Percentiles rank a stretch among this genome's conserved stretches.
These are phyloP conservation scores for Dolomedes plantarius DNA, from an alignment of 2,888 invertebrate genomes.

Conservation along the genomic window DNA sequence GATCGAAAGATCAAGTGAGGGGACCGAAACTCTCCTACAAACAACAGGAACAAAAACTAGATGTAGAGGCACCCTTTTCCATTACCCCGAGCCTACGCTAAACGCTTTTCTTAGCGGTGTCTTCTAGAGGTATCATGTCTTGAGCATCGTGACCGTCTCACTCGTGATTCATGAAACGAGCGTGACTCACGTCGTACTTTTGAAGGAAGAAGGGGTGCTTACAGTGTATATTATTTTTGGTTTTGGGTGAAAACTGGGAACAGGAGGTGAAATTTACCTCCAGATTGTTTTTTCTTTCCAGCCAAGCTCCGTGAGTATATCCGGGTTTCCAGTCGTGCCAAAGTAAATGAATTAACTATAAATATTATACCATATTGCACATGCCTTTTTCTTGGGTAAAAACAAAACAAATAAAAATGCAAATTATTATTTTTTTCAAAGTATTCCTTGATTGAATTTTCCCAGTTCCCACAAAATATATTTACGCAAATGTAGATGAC, in stretches of 20 bases:
- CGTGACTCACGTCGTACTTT: slow-evolving; percentile 51
- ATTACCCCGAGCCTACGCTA: slow-evolving; percentile 17
- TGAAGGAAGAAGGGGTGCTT: slow-evolving; percentile 2
- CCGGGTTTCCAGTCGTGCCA: slow-evolving; percentile 1
- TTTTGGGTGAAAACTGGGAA: neutral
- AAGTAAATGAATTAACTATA: too few relatives aligned
- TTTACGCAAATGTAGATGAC: too few relatives aligned
- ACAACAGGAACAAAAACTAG: slow-evolving; percentile 4
- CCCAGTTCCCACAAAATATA: too few relatives aligned
- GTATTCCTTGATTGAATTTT: too few relatives aligned
- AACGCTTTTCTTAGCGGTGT: slow-evolving; percentile 9
- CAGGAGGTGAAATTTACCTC: neutral
- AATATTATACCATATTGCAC: neutral
- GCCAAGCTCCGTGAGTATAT: neutral
- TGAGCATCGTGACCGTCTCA: slow-evolving; percentile 27
- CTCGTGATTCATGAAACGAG: slow-evolving; percentile 34
- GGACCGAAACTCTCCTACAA: slow-evolving; percentile 1
- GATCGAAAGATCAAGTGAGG: slow-evolving; percentile 23
- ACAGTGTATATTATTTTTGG: neutral
- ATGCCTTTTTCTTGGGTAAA: too few relatives aligned
- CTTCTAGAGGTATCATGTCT: neutral
- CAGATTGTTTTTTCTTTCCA: too few relatives aligned
- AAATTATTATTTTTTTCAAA: too few relatives aligned
- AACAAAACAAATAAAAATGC: too few relatives aligned
- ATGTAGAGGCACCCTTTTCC: slow-evolving; percentile 17